A percentile compares a stretch with the other conserved stretches of the same genome.
Evolutionary conservation across 2,888 invertebrate genomes (phyloP).

Genomic region (Ceraclea dissimilis): DNA sequence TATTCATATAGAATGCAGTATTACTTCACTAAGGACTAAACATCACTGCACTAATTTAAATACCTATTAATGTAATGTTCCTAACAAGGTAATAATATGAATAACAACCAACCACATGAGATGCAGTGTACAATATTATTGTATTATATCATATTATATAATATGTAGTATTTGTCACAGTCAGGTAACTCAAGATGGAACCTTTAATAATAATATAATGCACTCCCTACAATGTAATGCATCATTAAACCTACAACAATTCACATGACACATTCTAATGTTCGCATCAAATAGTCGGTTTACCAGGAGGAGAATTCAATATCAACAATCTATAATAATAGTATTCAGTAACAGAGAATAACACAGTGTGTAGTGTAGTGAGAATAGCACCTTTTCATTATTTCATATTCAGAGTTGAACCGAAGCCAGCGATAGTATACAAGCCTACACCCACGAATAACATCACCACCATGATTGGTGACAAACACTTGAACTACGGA

Average conservation of each 20-base stretch:
- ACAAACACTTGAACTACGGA: too few species aligned
- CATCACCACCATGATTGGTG: too few species aligned
- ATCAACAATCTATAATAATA: neutral
- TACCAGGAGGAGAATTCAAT: neutral
- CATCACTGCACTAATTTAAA: neutral
- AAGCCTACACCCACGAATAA: too few species aligned
- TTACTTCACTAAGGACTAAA: neutral
- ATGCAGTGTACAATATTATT: neutral
- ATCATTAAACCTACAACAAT: too few species aligned
- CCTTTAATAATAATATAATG: neutral
- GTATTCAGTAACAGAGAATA: neutral
- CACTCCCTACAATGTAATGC: neutral
- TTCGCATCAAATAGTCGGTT: neutral
- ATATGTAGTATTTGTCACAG: neutral
- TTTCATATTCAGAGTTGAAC: neutral
- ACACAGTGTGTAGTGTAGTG: neutral
- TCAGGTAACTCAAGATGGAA: constrained; percentile 1
- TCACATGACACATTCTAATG: neutral
- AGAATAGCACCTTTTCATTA: neutral
- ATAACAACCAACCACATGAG: neutral
- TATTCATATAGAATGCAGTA: too few species aligned
- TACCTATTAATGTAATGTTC: neutral
- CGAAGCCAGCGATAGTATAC: too few species aligned
- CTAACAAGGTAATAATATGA: neutral
- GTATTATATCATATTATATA: neutral